Evolutionary conservation across 2,113 vertebrate species (phyloP).

Genomic region (Pelvicachromis taeniatus): DNA sequence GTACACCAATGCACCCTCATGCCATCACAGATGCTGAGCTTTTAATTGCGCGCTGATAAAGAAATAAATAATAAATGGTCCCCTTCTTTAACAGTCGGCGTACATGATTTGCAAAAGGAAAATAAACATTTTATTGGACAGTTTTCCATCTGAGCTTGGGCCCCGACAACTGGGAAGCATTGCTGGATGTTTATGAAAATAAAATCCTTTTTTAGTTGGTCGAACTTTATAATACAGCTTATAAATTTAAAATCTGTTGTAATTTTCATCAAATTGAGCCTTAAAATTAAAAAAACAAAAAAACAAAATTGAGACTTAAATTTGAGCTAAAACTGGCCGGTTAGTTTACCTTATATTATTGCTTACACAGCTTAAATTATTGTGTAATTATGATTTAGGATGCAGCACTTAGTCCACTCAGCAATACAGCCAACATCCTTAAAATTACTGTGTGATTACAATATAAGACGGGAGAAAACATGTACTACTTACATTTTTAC

Average conservation of each 20-base stretch:
- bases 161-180: rapidly evolving
- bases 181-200: neutral
- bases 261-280: neutral
- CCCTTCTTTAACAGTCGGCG: neutral
- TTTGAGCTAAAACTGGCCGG: neutral
- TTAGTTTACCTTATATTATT: neutral
- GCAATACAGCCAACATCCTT: neutral
- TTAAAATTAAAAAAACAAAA: too few relatives aligned
- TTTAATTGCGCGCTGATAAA: neutral
- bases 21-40: neutral
- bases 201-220: neutral
- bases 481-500: neutral
- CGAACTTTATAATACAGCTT: neutral
- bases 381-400: neutral
- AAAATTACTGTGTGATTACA: neutral
- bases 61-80: neutral
- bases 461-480: neutral
- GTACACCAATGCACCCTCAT: neutral
- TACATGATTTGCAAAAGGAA: neutral
- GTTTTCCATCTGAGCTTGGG: neutral
- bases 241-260: neutral
- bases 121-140: neutral
- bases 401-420: neutral
- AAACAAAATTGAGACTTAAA: neutral
- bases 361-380: neutral